Percentiles rank a stretch among this genome's conserved stretches.
Evolutionary conservation across 2,888 invertebrate species (phyloP).

Genomic region (Yponomeuta sedellus): DNA sequence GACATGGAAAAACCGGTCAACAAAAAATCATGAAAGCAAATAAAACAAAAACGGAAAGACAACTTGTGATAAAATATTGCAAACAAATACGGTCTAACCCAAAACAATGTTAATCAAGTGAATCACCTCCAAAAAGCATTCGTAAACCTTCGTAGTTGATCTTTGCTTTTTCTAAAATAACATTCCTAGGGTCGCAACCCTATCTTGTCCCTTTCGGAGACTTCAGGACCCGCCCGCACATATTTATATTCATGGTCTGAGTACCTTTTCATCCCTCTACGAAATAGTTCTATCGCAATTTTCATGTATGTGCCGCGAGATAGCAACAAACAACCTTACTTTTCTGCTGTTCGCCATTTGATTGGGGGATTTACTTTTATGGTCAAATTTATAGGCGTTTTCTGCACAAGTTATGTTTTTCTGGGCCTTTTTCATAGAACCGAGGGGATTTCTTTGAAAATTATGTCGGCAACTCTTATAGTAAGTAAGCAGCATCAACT

Average conservation of each 20-base stretch:
- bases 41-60: neutral
- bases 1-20: neutral
- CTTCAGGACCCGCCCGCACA: conserved; percentile 20
- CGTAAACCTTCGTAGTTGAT: neutral
- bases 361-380: conserved; percentile 74
- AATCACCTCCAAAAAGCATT: neutral
- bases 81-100: neutral
- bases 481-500: too few relatives aligned
- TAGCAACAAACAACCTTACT: conserved; percentile 69
- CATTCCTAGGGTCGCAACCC: neutral
- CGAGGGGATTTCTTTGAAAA: conserved; percentile 36
- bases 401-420: conserved; percentile 45
- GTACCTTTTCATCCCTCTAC: conserved; percentile 56
- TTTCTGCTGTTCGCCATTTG: conserved; percentile 69
- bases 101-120: neutral
- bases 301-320: conserved; percentile 57
- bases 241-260: conserved; percentile 65
- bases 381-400: conserved; percentile 69
- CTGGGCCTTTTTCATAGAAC: conserved; percentile 29
- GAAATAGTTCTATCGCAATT: conserved; percentile 60
- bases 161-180: neutral
- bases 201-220: neutral
- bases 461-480: conserved; percentile 24
- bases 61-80: neutral
- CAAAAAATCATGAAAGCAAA: neutral